Evolutionary conservation across 2,888 invertebrate species (phyloP), one percentile per base, ranked within the genome.

Genomic region (Dione vanillae): DNA sequence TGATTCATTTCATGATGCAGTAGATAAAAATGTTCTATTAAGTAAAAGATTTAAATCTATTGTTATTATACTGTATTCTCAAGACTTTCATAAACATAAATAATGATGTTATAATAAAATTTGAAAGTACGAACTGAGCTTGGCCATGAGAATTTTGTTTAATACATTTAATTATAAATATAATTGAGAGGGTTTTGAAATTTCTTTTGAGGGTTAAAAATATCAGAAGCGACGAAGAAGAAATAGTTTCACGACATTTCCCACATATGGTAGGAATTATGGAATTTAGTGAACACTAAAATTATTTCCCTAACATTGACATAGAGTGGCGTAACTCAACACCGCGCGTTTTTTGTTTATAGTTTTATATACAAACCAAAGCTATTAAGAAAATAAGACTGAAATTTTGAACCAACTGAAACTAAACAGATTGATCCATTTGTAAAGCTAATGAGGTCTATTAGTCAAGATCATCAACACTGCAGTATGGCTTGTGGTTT

Each of bases 31-130:
- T 9, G 6, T 35, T 41, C 14, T 58, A 37, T 49, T 40, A 40
- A 58, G 61, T 41, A 27, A n/a, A 45, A 61, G 14, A 12, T 20
- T 43, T 59, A 19, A 40, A 14, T 11, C 43, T 61, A 43, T 61
- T 56, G 56, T 56, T 40, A 40, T 16, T 37, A 37, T 19, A 56
- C 37, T 40, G 16, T 37, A 45, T 45, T 61, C 61, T 61, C 61
- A 61, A 61, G 61, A 61, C 61, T 61, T 61, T 61, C 61, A 61
- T 61, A 45, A 61, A 45, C 45, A 61, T 16, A 45, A 61, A 45
- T 61, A 61, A 45, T 61, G 61, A n/a, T 61, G 45, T 20, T 43
- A 45, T 61, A 61, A 61, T 61, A 45, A 35, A 27, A 45, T 61
- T 61, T 61, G 61, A 45, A 61, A 61, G 56, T 40, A 37, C 56